Evolutionary conservation across 2,888 invertebrate species (phyloP).

Genomic region (Dryadula phaetusa): DNA sequence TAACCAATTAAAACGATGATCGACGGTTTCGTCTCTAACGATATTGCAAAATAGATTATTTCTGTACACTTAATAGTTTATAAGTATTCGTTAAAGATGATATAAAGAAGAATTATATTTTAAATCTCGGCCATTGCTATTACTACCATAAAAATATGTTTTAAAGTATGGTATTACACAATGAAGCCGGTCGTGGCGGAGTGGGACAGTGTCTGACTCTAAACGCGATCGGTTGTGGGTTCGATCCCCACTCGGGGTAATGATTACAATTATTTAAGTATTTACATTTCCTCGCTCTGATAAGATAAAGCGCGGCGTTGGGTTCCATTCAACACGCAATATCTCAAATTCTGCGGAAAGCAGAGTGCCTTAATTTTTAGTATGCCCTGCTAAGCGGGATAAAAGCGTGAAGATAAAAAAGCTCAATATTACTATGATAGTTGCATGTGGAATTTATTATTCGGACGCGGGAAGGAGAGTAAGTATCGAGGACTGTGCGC

Average conservation of each 20-base stretch:
- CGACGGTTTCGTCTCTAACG: neutral
- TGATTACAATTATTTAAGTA: too few relatives aligned
- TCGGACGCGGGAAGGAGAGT: neutral
- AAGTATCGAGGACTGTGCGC: neutral
- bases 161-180: neutral
- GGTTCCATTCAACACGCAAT: too few relatives aligned
- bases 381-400: too few relatives aligned
- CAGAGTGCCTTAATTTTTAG: too few relatives aligned
- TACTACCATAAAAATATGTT: neutral
- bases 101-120: conserved; percentile 1
- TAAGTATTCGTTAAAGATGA: neutral
- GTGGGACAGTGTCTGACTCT: neutral
- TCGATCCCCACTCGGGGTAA: too few relatives aligned
- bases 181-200: too few relatives aligned
- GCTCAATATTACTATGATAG: neutral
- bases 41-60: conserved; percentile 13
- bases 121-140: conserved; percentile 16
- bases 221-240: too few relatives aligned
- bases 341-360: too few relatives aligned
- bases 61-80: neutral
- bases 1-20: conserved; percentile 4
- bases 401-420: too few relatives aligned
- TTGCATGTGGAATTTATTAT: conserved; percentile 3
- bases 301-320: too few relatives aligned
- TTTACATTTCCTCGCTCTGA: too few relatives aligned